These are phyloP conservation scores for Troides helena DNA, from an alignment of 2,888 invertebrate genomes.

Conservation along the genomic window DNA sequence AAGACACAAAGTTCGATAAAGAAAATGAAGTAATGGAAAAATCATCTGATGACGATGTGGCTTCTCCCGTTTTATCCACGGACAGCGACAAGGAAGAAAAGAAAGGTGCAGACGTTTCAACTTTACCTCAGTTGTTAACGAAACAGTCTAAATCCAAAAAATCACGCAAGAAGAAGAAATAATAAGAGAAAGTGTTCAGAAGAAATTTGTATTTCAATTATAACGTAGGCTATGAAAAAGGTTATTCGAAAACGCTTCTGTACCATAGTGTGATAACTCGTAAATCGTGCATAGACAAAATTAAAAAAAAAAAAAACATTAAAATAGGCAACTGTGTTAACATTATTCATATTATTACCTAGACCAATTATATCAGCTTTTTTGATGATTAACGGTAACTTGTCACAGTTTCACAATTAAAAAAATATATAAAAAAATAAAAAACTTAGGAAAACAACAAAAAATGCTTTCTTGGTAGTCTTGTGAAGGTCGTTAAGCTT, in stretches of 20 bases:
- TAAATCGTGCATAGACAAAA: slow-evolving; percentile 37
- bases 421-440: slow-evolving; percentile 62
- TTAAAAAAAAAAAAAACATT: slow-evolving; percentile 20
- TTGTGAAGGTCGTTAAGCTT: slow-evolving; percentile 42
- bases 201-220: slow-evolving; percentile 44
- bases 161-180: slow-evolving; percentile 82
- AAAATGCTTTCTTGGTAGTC: slow-evolving; percentile 53
- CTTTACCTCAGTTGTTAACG: slow-evolving; percentile 54
- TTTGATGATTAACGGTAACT: slow-evolving; percentile 48
- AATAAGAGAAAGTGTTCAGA: slow-evolving; percentile 58
- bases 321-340: slow-evolving; percentile 25
- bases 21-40: slow-evolving; percentile 70
- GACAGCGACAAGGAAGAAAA: slow-evolving; percentile 80
- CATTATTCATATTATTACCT: slow-evolving; percentile 13
- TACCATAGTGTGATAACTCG: slow-evolving; percentile 41
- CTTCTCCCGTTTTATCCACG: slow-evolving; percentile 72
- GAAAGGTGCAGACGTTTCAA: slow-evolving; percentile 61
- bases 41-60: slow-evolving; percentile 80
- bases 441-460: slow-evolving; percentile 66
- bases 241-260: slow-evolving; percentile 49
- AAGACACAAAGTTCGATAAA: slow-evolving; percentile 48
- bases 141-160: slow-evolving; percentile 78
- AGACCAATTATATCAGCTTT: slow-evolving; percentile 43
- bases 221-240: slow-evolving; percentile 37
- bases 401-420: slow-evolving; percentile 56